Conservation (phyloP, 2,113 vertebrate species). For the Cepphus grylle region DNA sequence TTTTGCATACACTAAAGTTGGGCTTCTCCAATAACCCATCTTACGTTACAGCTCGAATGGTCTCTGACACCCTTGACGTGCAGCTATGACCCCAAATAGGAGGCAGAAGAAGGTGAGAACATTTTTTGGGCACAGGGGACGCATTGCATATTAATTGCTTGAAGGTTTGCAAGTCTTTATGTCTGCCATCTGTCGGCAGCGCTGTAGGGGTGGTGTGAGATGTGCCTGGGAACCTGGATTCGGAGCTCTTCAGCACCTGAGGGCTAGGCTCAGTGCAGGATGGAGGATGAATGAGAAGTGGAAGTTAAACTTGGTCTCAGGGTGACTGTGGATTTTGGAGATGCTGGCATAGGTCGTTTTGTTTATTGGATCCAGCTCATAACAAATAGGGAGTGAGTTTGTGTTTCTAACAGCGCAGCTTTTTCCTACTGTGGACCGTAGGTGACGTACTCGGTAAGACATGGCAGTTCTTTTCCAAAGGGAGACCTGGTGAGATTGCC, state of each 20-base stretch:
- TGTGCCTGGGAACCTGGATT: not conserved
- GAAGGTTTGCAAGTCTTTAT: not conserved
- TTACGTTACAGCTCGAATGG: not conserved
- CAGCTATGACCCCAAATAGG: conserved; percentile 24
- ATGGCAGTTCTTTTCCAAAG: not conserved
- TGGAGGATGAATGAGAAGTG: not conserved
- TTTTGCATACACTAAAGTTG: not conserved
- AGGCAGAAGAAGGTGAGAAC: conserved; percentile 24
- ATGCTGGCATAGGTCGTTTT: conserved; percentile 16
- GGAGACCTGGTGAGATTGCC: not conserved
- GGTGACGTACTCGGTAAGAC: not conserved
- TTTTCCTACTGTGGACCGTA: not conserved
- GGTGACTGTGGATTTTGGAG: conserved; percentile 41
- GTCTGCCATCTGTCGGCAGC: not conserved
- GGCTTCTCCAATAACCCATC: not conserved
- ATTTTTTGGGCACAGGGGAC: not conserved
- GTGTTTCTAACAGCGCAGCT: conserved; percentile 12
- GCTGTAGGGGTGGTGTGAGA: not conserved
- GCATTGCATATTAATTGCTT: not conserved
- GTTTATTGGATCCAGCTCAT: conserved; percentile 40
- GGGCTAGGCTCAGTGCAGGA: not conserved
- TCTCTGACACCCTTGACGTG: not conserved
- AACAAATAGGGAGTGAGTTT: conserved; percentile 49
- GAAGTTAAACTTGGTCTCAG: conserved; percentile 21
- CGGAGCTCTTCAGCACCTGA: not conserved